Evolutionary conservation across 2,888 invertebrate species (phyloP).

Genomic region (Plagiodera versicolora): DNA sequence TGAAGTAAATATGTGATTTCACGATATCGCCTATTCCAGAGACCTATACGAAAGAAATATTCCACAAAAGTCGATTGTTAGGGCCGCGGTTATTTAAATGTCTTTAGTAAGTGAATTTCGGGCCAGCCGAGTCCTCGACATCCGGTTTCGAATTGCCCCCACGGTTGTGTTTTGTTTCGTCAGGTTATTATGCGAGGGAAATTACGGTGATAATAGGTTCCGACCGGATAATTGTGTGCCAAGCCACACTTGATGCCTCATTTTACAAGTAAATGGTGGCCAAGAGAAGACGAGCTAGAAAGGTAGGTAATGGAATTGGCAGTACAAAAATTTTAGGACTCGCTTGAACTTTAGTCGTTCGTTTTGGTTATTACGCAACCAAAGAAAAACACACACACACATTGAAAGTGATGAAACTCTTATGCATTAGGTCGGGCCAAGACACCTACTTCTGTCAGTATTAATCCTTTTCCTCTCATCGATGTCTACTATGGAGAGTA

Average conservation of each 20-base stretch:
- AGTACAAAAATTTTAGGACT: neutral
- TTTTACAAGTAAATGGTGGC: constrained; percentile 13
- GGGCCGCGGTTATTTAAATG: neutral
- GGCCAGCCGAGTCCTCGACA: constrained; percentile 8
- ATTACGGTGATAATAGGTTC: constrained; percentile 26
- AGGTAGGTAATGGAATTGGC: neutral
- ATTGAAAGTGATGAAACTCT: too few relatives aligned
- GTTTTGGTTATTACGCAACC: neutral
- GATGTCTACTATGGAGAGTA: too few relatives aligned
- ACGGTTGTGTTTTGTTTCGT: constrained; percentile 22
- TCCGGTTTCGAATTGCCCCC: constrained; percentile 22
- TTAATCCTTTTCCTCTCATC: too few relatives aligned
- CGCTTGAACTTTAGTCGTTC: neutral
- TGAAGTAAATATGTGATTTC: too few relatives aligned
- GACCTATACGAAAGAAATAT: too few relatives aligned
- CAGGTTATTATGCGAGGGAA: constrained; percentile 23
- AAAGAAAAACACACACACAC: too few relatives aligned
- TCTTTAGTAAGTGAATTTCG: neutral
- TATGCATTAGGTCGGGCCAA: too few relatives aligned
- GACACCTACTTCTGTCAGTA: too few relatives aligned
- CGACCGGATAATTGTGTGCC: constrained; percentile 20
- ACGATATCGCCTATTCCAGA: too few relatives aligned
- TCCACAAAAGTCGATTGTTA: too few relatives aligned
- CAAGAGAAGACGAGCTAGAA: neutral
- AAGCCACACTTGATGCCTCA: constrained; percentile 19